Conservation (phyloP, 2,113 vertebrate species). For the Setophaga kirtlandii region DNA sequence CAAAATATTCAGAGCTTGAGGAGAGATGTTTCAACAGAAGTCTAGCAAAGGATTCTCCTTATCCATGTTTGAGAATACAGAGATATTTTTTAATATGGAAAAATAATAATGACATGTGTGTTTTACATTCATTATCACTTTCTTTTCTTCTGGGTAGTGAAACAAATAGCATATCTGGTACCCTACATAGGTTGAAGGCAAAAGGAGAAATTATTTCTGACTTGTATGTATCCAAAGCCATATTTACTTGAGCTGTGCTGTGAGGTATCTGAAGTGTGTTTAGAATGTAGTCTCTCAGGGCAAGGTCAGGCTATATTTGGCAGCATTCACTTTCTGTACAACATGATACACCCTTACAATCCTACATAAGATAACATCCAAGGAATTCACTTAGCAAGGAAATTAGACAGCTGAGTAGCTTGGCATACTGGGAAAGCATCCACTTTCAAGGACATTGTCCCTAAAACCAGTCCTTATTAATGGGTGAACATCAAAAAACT, state of each 20-base stretch:
- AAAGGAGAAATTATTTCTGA: neutral
- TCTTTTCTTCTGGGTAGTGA: neutral
- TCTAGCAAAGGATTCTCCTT: neutral
- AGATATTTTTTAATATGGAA: neutral
- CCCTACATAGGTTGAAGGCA: neutral
- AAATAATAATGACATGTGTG: neutral
- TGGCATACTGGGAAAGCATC: neutral
- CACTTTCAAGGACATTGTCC: neutral
- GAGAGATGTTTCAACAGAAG: neutral
- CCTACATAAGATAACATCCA: neutral
- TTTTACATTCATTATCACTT: neutral
- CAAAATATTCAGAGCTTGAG: neutral
- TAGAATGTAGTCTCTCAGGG: neutral
- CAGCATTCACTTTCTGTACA: neutral
- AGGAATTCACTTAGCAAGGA: neutral
- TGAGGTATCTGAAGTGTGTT: neutral
- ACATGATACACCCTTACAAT: neutral
- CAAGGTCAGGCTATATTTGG: neutral
- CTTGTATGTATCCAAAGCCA: neutral
- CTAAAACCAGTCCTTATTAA: neutral
- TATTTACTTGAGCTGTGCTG: neutral
- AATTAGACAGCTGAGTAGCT: neutral
- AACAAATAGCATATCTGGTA: neutral
- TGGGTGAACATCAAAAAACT: neutral
- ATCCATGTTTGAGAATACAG: neutral